phyloP scores from a whole-genome alignment of 2,888 invertebrate genomes.

The Scaptomyza polygonia region DNA sequence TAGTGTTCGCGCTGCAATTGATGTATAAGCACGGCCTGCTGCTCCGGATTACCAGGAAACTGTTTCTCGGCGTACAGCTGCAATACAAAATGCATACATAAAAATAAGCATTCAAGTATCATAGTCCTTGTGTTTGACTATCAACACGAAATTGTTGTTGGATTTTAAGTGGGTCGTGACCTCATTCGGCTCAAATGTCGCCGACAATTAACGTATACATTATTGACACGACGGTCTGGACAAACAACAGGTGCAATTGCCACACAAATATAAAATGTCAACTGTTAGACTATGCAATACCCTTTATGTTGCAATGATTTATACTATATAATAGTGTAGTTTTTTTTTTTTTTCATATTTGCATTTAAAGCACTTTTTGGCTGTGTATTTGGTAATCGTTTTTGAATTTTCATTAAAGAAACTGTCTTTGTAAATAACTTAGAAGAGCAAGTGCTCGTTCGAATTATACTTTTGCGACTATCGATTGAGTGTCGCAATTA shows the following conservation, averaged over 20 bases:
- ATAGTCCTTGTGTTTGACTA: constrained; percentile 12
- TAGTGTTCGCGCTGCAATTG: constrained; percentile 99
- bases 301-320: neutral
- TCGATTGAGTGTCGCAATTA: constrained; percentile 24
- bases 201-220: constrained; percentile 51
- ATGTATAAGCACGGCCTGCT: constrained; percentile 96
- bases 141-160: neutral
- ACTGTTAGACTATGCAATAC: constrained; percentile 11
- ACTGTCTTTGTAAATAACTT: no score
- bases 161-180: constrained; percentile 53
- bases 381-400: no score
- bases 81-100: neutral
- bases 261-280: no score
- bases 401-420: no score
- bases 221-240: constrained; percentile 43
- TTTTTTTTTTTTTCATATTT: no score
- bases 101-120: neutral
- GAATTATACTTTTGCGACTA: no score
- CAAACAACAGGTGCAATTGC: constrained; percentile 56
- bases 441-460: no score
- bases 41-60: constrained; percentile 92
- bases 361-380: no score
- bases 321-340: no score
- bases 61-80: constrained; percentile 96
- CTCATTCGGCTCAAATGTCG: constrained; percentile 35